phyloP scores from a whole-genome alignment of 2,113 vertebrate species.

The Chaetodon trifascialis region DNA sequence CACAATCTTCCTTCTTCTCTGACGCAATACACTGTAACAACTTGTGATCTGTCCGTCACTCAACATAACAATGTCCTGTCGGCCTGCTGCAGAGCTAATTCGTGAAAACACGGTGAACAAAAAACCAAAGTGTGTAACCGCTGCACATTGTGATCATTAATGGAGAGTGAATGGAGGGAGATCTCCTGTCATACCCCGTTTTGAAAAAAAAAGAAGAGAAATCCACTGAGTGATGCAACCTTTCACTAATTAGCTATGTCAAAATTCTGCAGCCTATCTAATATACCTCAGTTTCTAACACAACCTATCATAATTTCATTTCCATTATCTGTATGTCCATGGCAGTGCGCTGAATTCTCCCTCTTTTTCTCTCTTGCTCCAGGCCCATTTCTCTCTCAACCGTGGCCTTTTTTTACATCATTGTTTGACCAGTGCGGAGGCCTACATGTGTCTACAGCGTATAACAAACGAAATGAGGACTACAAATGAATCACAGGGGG shows the following conservation, averaged over 20 bases:
- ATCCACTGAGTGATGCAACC: constrained; percentile 31
- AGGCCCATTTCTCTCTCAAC: constrained; percentile 61
- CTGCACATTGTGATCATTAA: constrained; percentile 43
- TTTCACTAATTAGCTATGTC: constrained; percentile 42
- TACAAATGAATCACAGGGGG: constrained; percentile 73
- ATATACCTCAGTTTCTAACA: constrained; percentile 22
- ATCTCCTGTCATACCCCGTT: constrained; percentile 33
- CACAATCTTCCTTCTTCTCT: constrained; percentile 60
- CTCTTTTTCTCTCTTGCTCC: constrained; percentile 51
- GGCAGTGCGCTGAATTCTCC: constrained; percentile 43
- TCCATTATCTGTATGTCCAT: constrained; percentile 59
- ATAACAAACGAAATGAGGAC: constrained; percentile 69
- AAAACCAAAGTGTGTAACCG: constrained; percentile 16
- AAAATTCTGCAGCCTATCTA: constrained; percentile 47
- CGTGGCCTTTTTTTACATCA: constrained; percentile 73
- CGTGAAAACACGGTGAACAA: constrained; percentile 25
- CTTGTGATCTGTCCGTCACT: constrained; percentile 72
- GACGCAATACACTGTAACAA: constrained; percentile 75
- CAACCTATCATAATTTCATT: constrained; percentile 43
- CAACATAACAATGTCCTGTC: constrained; percentile 64
- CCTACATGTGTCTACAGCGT: constrained; percentile 64
- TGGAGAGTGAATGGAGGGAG: constrained; percentile 12
- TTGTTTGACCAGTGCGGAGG: constrained; percentile 75
- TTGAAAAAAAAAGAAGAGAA: constrained; percentile 7
- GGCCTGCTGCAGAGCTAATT: constrained; percentile 37